Evolutionary conservation across 2,797 vertebrate genomes (phyloP), one percentile per base, ranked within the genome.

Genomic region (Sciurus vulgaris): DNA sequence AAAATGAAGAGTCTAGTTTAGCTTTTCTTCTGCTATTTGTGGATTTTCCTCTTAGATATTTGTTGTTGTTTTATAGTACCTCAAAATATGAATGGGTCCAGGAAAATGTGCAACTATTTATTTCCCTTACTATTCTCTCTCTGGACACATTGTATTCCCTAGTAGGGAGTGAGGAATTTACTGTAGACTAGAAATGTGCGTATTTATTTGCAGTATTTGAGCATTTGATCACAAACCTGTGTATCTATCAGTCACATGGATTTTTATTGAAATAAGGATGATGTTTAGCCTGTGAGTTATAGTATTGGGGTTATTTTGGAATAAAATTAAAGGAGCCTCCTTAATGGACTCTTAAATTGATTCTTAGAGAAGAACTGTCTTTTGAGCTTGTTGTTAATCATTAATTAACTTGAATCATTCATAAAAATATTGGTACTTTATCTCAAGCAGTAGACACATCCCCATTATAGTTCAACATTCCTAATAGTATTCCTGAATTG

Each of bases 281-380:
- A 70, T 49, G 18, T 69, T 73, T 86, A 70, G 3, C 35, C 26
- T 95, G 6, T 74, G 72, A 70, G 15, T 33, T 89, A 2, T 88
- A 78, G 54, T 38, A 26, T 83, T 91, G 88, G 59, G 17, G 41
- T 91, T 70, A 30, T 93, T 86, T 89, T 92, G 61, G 88, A 72
- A 73, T 86, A 67, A 95, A 86, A 56, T 54, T 10, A 81, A 89
- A 89, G 5, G 38, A 77, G 1, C 2, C 18, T 85, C 17, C 69
- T 88, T 85, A 81, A 93, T 82, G 79, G 9, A 88, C 63, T 87
- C 51, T 79, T 49, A 51, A 86, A 94, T 79, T 79, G 84, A 51
- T 59, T 72, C 30, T 91, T 94, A 56, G 3, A 83, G 11, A 92
- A 87, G 33, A 89, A 89, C 49, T 79, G 4, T 33, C 49, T 35